A percentile compares a stretch with the other conserved stretches of the same genome.
Conservation (phyloP, 2,888 invertebrate species). For the Adineta ricciae region DNA sequence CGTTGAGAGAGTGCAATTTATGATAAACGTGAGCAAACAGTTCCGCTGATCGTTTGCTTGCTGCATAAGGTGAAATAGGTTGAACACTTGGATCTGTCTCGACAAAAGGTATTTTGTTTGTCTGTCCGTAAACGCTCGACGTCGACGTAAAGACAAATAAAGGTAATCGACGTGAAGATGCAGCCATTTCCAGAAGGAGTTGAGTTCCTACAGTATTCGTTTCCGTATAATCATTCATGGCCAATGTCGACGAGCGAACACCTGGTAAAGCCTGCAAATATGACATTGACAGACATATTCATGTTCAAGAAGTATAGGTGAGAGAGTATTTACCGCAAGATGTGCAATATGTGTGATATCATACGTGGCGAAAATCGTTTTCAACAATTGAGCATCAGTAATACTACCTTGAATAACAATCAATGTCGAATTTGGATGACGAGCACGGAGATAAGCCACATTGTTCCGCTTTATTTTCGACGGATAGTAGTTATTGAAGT, state of each 20-base stretch:
- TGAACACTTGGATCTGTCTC: conserved; percentile 33
- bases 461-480: conserved; percentile 35
- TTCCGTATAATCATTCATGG: conserved; percentile 28
- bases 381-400: conserved; percentile 35
- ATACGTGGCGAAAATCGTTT: conserved; percentile 33
- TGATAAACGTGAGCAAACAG: conserved; percentile 36
- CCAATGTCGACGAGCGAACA: conserved; percentile 36
- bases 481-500: conserved; percentile 38
- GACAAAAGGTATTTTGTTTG: conserved; percentile 35
- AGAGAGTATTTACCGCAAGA: conserved; percentile 34
- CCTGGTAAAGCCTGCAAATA: conserved; percentile 35
- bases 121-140: conserved; percentile 37
- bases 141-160: conserved; percentile 36
- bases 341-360: conserved; percentile 37
- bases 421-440: conserved; percentile 31
- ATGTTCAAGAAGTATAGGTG: too few species aligned
- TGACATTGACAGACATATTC: too few species aligned
- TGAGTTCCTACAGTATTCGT: background rate
- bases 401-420: conserved; percentile 35
- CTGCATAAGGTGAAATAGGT: conserved; percentile 37
- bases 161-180: background rate
- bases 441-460: background rate
- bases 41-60: conserved; percentile 37
- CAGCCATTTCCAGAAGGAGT: background rate
- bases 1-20: conserved; percentile 26